phyloP scores from a whole-genome alignment of 2,888 invertebrate genomes.

The Aleiodes leptofemur region DNA sequence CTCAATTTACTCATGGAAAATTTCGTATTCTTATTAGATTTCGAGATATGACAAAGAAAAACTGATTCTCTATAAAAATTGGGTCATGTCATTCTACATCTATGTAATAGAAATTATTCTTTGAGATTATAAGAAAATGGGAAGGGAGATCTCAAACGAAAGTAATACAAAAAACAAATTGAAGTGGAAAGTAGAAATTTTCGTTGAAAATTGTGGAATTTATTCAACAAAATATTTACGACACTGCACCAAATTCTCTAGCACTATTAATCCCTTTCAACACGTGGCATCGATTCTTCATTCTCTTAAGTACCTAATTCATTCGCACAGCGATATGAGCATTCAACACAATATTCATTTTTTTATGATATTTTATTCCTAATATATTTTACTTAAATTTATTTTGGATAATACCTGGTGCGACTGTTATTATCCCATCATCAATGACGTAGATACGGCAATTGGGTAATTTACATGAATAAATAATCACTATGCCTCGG shows the following conservation, averaged over 20 bases:
- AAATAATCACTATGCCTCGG: constrained; percentile 15
- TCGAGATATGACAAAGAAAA: too few relatives aligned
- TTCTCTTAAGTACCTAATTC: background rate
- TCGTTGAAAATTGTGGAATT: too few relatives aligned
- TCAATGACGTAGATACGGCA: background rate
- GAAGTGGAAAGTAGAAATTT: too few relatives aligned
- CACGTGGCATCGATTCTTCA: constrained; percentile 2
- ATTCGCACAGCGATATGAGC: constrained; percentile 23
- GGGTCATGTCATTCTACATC: too few relatives aligned
- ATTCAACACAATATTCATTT: background rate
- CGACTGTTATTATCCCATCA: background rate
- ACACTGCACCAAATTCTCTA: background rate
- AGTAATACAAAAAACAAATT: too few relatives aligned
- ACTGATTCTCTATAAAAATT: too few relatives aligned
- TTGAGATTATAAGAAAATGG: too few relatives aligned
- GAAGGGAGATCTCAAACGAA: too few relatives aligned
- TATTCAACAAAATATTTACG: constrained; percentile 3
- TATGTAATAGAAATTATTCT: too few relatives aligned
- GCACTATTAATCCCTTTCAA: constrained; percentile 2
- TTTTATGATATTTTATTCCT: background rate
- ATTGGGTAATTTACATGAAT: background rate
- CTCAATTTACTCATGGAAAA: too few relatives aligned
- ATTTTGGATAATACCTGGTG: background rate
- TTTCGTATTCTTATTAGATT: too few relatives aligned
- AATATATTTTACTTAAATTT: too few relatives aligned